Evolutionary conservation across 2,888 invertebrate species (phyloP).

Genomic region (Dicranocentrus wangi): DNA sequence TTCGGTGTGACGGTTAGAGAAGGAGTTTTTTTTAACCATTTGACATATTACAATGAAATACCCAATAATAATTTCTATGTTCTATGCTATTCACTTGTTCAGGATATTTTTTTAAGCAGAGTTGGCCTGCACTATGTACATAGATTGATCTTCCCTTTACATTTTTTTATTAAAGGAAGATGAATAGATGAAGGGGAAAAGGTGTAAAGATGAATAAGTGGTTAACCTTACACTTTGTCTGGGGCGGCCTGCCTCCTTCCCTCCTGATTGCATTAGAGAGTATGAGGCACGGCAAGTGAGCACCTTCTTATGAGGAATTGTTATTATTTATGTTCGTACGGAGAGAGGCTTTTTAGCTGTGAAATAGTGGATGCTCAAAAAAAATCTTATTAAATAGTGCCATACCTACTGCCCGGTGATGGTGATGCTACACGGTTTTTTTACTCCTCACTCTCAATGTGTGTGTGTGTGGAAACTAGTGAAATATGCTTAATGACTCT

Average conservation of each 20-base stretch:
- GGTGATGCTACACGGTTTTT: no score
- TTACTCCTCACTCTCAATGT: no score
- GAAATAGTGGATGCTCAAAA: no score
- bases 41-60: slow-evolving; percentile 5
- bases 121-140: slow-evolving; percentile 4
- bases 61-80: not conserved
- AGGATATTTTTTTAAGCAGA: not conserved
- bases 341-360: no score
- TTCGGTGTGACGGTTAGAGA: no score
- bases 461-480: no score
- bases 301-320: slow-evolving; percentile 8
- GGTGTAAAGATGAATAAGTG: slow-evolving; percentile 70
- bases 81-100: not conserved
- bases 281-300: not conserved
- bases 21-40: not conserved
- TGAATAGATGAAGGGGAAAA: slow-evolving; percentile 48
- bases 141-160: slow-evolving; percentile 5
- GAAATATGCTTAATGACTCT: no score
- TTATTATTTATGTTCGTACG: slow-evolving; percentile 9
- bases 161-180: slow-evolving; percentile 20
- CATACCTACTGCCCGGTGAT: no score
- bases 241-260: slow-evolving; percentile 23
- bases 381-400: no score
- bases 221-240: slow-evolving; percentile 66
- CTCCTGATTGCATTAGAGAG: slow-evolving; percentile 11